phyloP scores from a whole-genome alignment of 1,140 invertebrate genomes.

The Drosophila pseudoobscura region DNA sequence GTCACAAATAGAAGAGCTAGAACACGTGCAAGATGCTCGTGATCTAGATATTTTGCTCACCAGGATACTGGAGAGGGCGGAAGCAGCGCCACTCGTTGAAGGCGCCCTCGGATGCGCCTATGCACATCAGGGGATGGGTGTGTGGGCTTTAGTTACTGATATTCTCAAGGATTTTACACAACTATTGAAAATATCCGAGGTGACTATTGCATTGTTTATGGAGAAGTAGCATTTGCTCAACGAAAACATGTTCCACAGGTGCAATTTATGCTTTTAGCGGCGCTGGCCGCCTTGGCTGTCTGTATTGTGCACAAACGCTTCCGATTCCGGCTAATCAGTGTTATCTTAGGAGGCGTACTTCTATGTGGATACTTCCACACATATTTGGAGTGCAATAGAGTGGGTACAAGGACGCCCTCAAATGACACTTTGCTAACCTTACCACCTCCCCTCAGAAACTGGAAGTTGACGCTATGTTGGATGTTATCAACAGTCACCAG shows the following conservation, averaged over 20 bases:
- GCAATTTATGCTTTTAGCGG: conserved; percentile 50
- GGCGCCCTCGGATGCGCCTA: conserved; percentile 28
- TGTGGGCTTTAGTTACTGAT: conserved; percentile 45
- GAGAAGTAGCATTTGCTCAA: neutral
- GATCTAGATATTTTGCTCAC: conserved; percentile 67
- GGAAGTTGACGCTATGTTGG: conserved; percentile 62
- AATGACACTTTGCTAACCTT: neutral
- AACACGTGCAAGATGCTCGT: conserved; percentile 54
- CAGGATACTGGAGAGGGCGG: conserved; percentile 51
- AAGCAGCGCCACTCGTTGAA: conserved; percentile 26
- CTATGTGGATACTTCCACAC: conserved; percentile 69
- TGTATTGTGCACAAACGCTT: conserved; percentile 55
- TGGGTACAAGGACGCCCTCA: conserved; percentile 16
- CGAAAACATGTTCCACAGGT: conserved; percentile 41
- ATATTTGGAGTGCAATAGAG: conserved; percentile 76
- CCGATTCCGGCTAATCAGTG: conserved; percentile 28
- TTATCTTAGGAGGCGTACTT: conserved; percentile 47
- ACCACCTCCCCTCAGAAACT: conserved; percentile 51
- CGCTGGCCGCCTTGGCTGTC: conserved; percentile 21
- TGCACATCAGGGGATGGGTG: conserved; percentile 23
- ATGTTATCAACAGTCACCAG: conserved; percentile 52
- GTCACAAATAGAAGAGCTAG: conserved; percentile 54
- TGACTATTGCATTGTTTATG: conserved; percentile 23
- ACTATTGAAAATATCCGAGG: conserved; percentile 61
- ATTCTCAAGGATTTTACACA: conserved; percentile 55